Percentiles rank a stretch among this genome's conserved stretches.
Evolutionary conservation across 2,113 vertebrate genomes (phyloP).

Genomic region (Camelus bactrianus): DNA sequence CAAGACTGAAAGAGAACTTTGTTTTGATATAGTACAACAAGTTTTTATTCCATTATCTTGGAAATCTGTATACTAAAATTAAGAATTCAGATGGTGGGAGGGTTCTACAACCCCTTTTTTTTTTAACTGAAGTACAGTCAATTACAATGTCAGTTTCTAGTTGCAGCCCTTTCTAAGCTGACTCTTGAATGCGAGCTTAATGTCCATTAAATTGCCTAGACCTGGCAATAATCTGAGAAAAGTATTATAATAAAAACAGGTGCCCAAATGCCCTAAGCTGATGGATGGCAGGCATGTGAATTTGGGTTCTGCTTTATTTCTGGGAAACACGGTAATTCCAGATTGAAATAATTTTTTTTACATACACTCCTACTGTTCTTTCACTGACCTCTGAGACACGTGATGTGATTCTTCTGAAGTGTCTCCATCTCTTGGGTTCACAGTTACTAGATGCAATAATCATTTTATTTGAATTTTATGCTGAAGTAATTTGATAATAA

Average conservation of each 20-base stretch:
- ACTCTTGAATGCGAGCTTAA: background rate
- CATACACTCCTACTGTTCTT: background rate
- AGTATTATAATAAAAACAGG: background rate
- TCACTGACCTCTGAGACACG: background rate
- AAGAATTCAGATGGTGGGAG: slow-evolving; percentile 3
- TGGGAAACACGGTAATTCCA: background rate
- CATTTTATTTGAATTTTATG: background rate
- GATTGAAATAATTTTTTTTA: background rate
- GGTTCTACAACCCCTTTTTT: background rate
- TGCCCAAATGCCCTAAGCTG: background rate
- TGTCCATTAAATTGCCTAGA: background rate
- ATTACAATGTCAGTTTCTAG: too few relatives aligned
- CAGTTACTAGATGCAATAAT: background rate
- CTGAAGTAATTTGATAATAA: background rate
- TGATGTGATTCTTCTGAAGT: background rate
- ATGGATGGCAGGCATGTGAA: background rate
- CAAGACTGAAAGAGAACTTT: background rate
- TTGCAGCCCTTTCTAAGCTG: background rate
- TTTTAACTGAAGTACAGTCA: too few relatives aligned
- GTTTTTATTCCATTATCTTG: background rate
- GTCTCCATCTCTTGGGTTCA: background rate
- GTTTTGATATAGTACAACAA: background rate
- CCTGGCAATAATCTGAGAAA: slow-evolving; percentile 9
- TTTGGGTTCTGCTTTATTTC: background rate
- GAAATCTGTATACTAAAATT: background rate